These are phyloP conservation scores for Cheilinus undulatus DNA, from an alignment of 2,113 vertebrate genomes.

Conservation along the genomic window DNA sequence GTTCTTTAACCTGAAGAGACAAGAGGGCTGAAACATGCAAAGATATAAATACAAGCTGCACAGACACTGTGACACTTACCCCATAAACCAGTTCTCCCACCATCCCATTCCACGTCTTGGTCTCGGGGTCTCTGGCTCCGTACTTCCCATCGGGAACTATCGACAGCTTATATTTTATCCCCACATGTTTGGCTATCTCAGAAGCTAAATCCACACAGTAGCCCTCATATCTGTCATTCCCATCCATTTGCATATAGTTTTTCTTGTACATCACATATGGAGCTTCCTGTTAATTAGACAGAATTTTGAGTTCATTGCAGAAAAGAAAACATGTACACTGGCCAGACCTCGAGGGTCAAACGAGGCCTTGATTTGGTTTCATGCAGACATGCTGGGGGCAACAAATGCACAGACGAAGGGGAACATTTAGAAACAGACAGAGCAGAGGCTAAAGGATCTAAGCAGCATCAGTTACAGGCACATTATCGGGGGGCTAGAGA, in stretches of 20 bases:
- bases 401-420: neutral
- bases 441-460: slow-evolving; percentile 38
- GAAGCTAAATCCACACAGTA: slow-evolving; percentile 99
- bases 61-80: slow-evolving; percentile 86
- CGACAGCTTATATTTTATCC: slow-evolving; percentile 97
- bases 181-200: slow-evolving; percentile 99
- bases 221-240: slow-evolving; percentile 99
- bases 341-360: slow-evolving; percentile 53
- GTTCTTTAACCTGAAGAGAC: neutral
- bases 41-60: neutral
- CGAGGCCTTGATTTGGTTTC: slow-evolving; percentile 23
- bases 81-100: slow-evolving; percentile 99
- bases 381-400: slow-evolving; percentile 48
- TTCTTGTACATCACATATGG: slow-evolving; percentile 99
- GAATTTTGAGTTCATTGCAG: slow-evolving; percentile 74
- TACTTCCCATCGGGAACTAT: slow-evolving; percentile 97
- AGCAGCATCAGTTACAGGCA: slow-evolving; percentile 26
- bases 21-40: neutral
- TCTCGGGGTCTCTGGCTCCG: slow-evolving; percentile 96
- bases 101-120: slow-evolving; percentile 99
- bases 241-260: slow-evolving; percentile 95
- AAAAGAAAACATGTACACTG: slow-evolving; percentile 47
- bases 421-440: slow-evolving; percentile 44
- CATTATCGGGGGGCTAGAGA: slow-evolving; percentile 45
- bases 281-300: slow-evolving; percentile 94